Evolutionary conservation across 1,140 invertebrate species (phyloP).

Genomic region (Propsilocerus akamusi): DNA sequence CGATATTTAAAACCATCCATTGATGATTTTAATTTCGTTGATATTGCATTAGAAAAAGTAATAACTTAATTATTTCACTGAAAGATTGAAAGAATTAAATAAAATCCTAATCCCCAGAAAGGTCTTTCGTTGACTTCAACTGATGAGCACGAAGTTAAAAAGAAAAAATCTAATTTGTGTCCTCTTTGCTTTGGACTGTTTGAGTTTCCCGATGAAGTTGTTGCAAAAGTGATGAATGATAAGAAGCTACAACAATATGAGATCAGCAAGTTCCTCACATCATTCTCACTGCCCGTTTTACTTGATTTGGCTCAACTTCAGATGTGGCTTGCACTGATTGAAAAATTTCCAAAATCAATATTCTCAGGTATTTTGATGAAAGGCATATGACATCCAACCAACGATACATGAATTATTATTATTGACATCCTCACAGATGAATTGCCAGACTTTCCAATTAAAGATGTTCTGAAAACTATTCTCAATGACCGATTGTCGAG

Average conservation of each 20-base stretch:
- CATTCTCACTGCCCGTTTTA: conserved; percentile 23
- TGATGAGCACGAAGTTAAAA: conserved; percentile 14
- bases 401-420: too few relatives aligned
- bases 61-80: conserved; percentile 5
- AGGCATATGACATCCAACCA: conserved; percentile 4
- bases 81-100: conserved; percentile 8
- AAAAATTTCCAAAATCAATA: conserved; percentile 18
- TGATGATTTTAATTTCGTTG: conserved; percentile 25
- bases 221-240: conserved; percentile 23
- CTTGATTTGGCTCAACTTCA: conserved; percentile 25
- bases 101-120: conserved; percentile 5
- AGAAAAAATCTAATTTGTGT: conserved; percentile 27
- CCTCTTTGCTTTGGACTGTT: conserved; percentile 42
- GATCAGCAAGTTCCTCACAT: conserved; percentile 20
- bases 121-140: conserved; percentile 12
- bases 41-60: conserved; percentile 22
- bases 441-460: conserved; percentile 17
- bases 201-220: conserved; percentile 22
- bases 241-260: conserved; percentile 24
- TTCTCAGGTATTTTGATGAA: conserved; percentile 11
- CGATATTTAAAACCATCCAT: conserved; percentile 27
- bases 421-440: conserved; percentile 6
- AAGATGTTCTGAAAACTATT: conserved; percentile 18
- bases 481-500: conserved; percentile 16
- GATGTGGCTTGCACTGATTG: conserved; percentile 23